These are phyloP conservation scores for Colius striatus DNA, from an alignment of 2,113 vertebrate genomes.

Conservation along the genomic window DNA sequence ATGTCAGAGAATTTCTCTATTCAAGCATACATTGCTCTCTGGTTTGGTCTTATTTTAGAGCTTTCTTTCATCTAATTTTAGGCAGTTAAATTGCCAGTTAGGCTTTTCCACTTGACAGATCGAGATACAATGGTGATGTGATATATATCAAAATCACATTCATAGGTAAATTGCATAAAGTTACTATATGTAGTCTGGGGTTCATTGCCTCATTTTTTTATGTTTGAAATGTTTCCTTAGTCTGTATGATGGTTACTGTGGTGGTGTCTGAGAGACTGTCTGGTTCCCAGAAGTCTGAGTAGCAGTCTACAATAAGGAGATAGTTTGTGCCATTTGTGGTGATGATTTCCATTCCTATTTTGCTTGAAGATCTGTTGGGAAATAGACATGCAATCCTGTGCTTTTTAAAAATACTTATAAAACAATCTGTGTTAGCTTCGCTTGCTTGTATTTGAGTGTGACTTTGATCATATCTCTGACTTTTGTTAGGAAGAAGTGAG, in stretches of 20 bases:
- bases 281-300: constrained; percentile 34
- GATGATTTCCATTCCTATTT: not conserved
- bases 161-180: not conserved
- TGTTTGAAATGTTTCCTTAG: not conserved
- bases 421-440: not conserved
- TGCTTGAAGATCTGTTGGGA: not conserved
- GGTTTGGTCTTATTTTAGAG: not conserved
- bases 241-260: not conserved
- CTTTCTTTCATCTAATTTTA: not conserved
- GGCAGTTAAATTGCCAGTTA: not conserved
- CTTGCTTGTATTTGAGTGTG: not conserved
- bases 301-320: not conserved
- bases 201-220: not conserved
- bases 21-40: not conserved
- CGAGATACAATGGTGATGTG: not conserved
- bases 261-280: not conserved
- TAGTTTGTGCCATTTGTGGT: constrained; percentile 13
- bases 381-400: not conserved
- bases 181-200: not conserved
- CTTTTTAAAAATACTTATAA: not conserved
- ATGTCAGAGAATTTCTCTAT: not conserved
- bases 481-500: not conserved
- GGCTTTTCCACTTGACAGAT: not conserved
- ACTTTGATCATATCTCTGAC: not conserved
- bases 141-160: not conserved